Evolutionary conservation across 1,140 invertebrate species (phyloP), one percentile per base, ranked within the genome.

Genomic region (Phthorimaea operculella): DNA sequence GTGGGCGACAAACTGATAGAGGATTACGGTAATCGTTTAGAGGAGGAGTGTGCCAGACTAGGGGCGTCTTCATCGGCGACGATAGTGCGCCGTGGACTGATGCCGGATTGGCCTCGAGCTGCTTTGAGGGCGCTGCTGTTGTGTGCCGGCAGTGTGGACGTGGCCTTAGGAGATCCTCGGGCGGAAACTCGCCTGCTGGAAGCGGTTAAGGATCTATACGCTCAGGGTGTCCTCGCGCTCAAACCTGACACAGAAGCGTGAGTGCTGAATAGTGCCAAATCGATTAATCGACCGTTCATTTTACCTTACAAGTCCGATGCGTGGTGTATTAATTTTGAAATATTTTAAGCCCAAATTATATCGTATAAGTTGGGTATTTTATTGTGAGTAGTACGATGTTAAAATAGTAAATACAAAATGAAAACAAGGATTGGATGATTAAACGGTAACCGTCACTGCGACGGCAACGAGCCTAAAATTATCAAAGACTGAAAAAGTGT

Each of bases 141-240:
- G 8, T 93, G 92, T 62, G 92, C 93, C 47, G 93, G 93, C 4
- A 93, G 92, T 7, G 91, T 94, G 10, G 93, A 94, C 71, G 89
- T 93, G 64, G 88, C 90, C 4, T 77, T 89, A 17, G 92, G 92
- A 1, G 92, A 94, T 63, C 89, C 91, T 54, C 86, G 92, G 44
- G 86, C 92, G 1, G 83, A 86, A 58, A 64, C 71, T 36, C 76
- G 84, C 33, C 64, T 87, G 36, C 63, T 72, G 52, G 88, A 79
- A 74, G 88, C 85, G 4, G 80, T 79, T 11, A 69, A 79, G 47
- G 81, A 86, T 54, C 73, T 86, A 9, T 70, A 82, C 59, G 68
- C 61, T 11, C 69, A 82, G 55, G 80, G 77, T 33, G 74, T 85
- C 39, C 72, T 85, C 21, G 69, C 70, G 8, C 62, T 85, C n/a